phyloP scores from a whole-genome alignment of 2,797 vertebrate genomes.

The Paramormyrops hopkinsi region DNA sequence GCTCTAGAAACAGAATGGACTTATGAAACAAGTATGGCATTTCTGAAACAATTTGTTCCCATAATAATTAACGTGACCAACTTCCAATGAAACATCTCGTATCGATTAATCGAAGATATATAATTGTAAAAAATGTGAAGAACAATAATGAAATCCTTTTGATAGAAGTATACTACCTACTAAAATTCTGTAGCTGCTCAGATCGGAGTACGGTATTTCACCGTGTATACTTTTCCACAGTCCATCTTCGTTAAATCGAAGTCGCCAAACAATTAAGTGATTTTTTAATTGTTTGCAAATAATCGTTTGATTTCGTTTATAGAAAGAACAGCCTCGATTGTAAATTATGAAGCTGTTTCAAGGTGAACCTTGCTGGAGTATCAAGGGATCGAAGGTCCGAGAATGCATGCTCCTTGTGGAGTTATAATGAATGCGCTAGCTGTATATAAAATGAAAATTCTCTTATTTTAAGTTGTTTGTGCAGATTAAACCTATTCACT shows the following conservation, averaged over 20 bases:
- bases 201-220: neutral
- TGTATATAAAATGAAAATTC: neutral
- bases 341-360: neutral
- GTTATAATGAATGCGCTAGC: neutral
- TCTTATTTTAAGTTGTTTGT: neutral
- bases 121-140: neutral
- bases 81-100: neutral
- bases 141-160: neutral
- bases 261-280: neutral
- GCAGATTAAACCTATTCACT: neutral
- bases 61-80: neutral
- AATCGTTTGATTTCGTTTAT: neutral
- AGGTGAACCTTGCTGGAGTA: neutral
- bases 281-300: neutral
- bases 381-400: neutral
- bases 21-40: neutral
- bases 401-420: neutral
- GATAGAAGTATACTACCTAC: neutral
- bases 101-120: neutral
- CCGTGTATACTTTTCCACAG: neutral
- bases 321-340: neutral
- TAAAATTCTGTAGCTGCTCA: neutral
- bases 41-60: neutral
- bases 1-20: neutral
- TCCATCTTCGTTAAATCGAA: neutral